phyloP scores from a whole-genome alignment of 2,113 vertebrate species.

The Chloropsis hardwickii region DNA sequence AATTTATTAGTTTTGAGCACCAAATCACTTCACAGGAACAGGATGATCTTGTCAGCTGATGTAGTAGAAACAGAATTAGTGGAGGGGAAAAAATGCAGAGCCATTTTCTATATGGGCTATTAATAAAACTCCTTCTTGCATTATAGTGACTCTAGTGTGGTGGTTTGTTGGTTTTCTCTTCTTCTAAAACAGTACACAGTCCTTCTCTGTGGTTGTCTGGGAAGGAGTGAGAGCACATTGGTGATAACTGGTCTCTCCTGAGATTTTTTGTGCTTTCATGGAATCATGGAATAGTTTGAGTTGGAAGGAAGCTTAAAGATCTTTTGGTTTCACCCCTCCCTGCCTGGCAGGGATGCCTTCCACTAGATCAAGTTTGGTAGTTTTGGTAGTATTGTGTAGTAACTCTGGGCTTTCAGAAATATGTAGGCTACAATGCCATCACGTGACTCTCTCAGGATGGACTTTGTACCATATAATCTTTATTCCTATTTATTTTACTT shows the following conservation, averaged over 20 bases:
- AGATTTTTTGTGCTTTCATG: not conserved
- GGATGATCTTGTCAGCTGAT: not conserved
- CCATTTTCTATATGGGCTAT: accelerated
- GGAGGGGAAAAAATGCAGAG: accelerated
- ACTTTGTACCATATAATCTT: not conserved
- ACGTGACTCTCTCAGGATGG: no score
- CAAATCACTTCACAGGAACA: not conserved
- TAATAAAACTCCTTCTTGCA: not conserved
- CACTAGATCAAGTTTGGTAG: not conserved
- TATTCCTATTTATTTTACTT: not conserved
- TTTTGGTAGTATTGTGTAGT: not conserved
- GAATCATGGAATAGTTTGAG: not conserved
- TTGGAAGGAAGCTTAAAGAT: not conserved
- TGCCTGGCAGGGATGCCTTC: not conserved
- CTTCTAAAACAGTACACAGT: not conserved
- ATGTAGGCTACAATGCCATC: not conserved
- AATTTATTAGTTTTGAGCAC: not conserved
- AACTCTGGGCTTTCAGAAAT: not conserved
- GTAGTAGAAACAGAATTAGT: not conserved
- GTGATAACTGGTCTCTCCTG: not conserved
- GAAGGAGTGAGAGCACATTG: not conserved
- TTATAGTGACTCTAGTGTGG: not conserved
- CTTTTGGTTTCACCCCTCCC: not conserved
- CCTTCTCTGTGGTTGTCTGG: not conserved
- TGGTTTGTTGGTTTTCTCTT: not conserved